phyloP scores from a whole-genome alignment of 1,140 invertebrate genomes.

The Macrobrachium rosenbergii region DNA sequence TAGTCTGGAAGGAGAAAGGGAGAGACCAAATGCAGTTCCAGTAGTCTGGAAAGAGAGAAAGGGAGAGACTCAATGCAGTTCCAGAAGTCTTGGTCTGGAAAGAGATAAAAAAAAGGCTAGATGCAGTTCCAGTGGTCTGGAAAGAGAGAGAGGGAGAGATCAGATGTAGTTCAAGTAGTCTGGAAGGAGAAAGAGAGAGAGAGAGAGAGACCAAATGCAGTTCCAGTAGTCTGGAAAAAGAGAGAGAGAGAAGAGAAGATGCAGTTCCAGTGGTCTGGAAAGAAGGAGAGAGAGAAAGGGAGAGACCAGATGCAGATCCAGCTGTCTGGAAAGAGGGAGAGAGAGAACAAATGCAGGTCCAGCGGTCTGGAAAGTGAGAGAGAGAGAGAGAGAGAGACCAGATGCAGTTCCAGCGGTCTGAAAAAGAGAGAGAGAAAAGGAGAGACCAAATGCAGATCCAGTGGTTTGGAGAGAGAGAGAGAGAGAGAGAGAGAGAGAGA shows the following conservation, averaged over 20 bases:
- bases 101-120: not conserved
- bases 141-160: conserved; percentile 10
- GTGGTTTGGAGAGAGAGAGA: too few species aligned
- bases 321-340: not conserved
- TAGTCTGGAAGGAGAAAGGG: not conserved
- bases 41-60: not conserved
- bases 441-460: not conserved
- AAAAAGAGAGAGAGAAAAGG: not conserved
- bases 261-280: too few species aligned
- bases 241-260: too few species aligned
- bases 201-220: too few species aligned
- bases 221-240: too few species aligned
- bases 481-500: not conserved
- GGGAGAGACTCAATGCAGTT: not conserved
- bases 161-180: not conserved
- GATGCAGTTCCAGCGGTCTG: not conserved
- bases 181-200: conserved; percentile 5
- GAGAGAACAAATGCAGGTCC: not conserved
- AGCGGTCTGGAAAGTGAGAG: too few species aligned
- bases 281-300: not conserved
- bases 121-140: not conserved
- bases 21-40: not conserved
- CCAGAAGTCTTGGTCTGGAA: not conserved
- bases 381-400: too few species aligned
- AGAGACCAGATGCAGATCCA: too few species aligned